Conservation (phyloP, 2,113 vertebrate genomes). For the Syngnathus typhle region DNA sequence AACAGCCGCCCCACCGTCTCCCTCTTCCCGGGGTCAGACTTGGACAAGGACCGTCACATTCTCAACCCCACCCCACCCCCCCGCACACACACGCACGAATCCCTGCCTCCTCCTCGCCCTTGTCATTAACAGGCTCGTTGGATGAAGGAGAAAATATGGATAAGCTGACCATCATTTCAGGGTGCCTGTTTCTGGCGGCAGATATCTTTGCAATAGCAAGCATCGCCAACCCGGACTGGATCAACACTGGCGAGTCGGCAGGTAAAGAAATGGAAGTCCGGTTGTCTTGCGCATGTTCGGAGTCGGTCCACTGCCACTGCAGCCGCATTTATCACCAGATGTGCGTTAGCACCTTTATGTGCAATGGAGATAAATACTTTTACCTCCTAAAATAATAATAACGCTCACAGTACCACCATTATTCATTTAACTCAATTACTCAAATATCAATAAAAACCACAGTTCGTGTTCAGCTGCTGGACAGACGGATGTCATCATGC, state of each 20-base stretch:
- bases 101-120: not conserved
- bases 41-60: constrained; percentile 30
- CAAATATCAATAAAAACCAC: too few relatives aligned
- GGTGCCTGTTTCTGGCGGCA: constrained; percentile 95
- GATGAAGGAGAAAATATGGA: constrained; percentile 76
- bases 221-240: constrained; percentile 97
- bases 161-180: constrained; percentile 98
- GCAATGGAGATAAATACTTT: not conserved
- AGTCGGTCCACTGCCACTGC: not conserved
- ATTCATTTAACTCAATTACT: not conserved
- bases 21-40: constrained; percentile 31
- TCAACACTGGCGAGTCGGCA: constrained; percentile 97
- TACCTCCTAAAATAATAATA: not conserved
- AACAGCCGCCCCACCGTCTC: constrained; percentile 41
- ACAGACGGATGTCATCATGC: too few relatives aligned
- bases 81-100: not conserved
- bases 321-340: constrained; percentile 8
- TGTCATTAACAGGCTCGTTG: constrained; percentile 17
- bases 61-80: not conserved
- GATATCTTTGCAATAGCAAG: constrained; percentile 98
- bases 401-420: not conserved
- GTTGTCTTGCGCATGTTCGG: not conserved
- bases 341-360: not conserved
- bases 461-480: too few relatives aligned
- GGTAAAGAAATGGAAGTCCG: constrained; percentile 69